A percentile compares a stretch with the other conserved stretches of the same genome.
phyloP scores from a whole-genome alignment of 2,113 vertebrate species.

The Ailurus styani region DNA sequence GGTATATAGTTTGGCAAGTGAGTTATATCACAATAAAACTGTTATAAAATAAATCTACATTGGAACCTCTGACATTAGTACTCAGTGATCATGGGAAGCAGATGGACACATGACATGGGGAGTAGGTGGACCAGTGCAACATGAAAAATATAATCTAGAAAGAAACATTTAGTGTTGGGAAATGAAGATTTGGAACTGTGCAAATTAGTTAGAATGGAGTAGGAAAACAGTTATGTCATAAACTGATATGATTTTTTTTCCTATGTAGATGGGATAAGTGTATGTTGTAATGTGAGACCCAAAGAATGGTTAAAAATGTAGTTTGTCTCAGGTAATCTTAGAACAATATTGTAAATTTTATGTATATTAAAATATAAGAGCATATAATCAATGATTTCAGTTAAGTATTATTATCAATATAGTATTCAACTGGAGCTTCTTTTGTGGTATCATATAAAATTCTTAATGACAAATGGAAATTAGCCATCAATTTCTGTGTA shows the following conservation, averaged over 20 bases:
- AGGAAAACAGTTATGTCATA: not conserved
- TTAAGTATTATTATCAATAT: not conserved
- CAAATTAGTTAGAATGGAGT: not conserved
- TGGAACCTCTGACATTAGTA: not conserved
- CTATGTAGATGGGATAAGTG: not conserved
- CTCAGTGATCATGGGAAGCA: not conserved
- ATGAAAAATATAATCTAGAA: not conserved
- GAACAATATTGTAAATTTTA: not conserved
- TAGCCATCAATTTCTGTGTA: not conserved
- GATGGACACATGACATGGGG: not conserved
- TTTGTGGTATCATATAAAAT: not conserved
- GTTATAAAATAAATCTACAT: not conserved
- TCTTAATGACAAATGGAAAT: not conserved
- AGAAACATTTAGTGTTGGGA: not conserved
- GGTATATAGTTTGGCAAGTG: not conserved
- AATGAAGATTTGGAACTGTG: not conserved
- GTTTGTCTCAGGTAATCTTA: not conserved
- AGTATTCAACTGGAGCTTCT: not conserved
- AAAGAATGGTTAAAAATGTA: not conserved
- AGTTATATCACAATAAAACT: not conserved
- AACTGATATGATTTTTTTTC: not conserved
- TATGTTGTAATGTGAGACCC: not conserved
- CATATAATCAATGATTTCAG: not conserved
- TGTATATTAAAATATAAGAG: not conserved
- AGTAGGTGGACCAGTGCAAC: not conserved